These are phyloP conservation scores for Sander vitreus DNA, from an alignment of 2,113 vertebrate genomes.

Conservation along the genomic window DNA sequence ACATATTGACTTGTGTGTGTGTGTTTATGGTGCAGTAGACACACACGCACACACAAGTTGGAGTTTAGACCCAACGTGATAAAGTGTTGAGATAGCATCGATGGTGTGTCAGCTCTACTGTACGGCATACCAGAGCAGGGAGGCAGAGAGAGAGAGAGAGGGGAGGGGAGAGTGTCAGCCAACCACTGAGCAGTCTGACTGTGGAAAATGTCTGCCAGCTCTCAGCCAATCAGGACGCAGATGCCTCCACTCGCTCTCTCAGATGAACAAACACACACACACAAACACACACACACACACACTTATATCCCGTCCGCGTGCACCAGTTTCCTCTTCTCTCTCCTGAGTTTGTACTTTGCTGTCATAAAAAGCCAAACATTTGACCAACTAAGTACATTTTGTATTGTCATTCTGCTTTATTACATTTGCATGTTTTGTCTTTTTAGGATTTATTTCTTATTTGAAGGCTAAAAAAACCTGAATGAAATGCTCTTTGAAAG, in stretches of 20 bases:
- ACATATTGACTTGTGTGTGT: constrained; percentile 47
- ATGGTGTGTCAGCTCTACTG: constrained; percentile 62
- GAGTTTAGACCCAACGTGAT: constrained; percentile 72
- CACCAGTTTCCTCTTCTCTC: no score
- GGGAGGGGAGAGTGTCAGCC: constrained; percentile 56
- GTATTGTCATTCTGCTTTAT: no score
- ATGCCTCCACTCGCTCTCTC: constrained; percentile 47
- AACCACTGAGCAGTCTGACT: constrained; percentile 43
- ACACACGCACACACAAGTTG: constrained; percentile 13
- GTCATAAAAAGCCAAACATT: no score
- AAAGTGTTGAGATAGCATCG: constrained; percentile 75
- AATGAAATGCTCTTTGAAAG: no score
- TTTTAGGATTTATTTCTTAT: no score
- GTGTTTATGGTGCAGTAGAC: not conserved
- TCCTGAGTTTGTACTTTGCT: no score
- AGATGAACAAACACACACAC: constrained; percentile 34
- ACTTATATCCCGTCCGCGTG: no score
- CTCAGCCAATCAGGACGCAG: constrained; percentile 68
- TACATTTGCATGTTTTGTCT: no score
- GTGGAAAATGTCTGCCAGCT: constrained; percentile 67
- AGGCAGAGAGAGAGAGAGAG: constrained; percentile 20
- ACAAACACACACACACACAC: no score
- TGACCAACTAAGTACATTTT: no score
- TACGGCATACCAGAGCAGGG: constrained; percentile 57
- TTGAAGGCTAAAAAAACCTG: no score